Base-by-base conservation (phyloP, 1,140 invertebrate genomes). In the Acarapis woodi region DNA sequence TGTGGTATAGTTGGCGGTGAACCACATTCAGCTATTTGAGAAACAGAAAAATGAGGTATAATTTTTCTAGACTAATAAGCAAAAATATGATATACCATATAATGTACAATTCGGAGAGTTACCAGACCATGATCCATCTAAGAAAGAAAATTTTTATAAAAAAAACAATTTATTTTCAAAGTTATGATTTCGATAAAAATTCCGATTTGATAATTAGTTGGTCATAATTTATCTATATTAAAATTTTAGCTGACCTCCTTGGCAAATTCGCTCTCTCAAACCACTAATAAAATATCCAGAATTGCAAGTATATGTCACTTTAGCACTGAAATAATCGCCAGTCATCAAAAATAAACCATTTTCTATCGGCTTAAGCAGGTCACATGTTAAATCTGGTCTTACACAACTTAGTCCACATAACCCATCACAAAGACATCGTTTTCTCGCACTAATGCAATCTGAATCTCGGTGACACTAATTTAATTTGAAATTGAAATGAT, bases 401-500 rank as follows among this genome's bases (percentile, higher is more conserved):
- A 96, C 83, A 57, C 88, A 96, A 14, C 79, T 87, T 66, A 85
- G 73, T 18, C 87, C 88, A 52, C 88, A 96, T 3, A 74, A 66
- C 24, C 83, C 87, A 51, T 96, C 88, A 53, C 88, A 96, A 32
- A 88, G 62, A 52, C 88, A 96, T 50, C 79, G 77, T 57, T 90
- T 90, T 58, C 83, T 78, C 55, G 83, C 74, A 51, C 80, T 88
- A 54, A 87, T 88, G 56, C 88, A 96, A 51, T 94, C 83, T 49
- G 78, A 74, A 50, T 94, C 80, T 0, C 73, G 71, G 0, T 70
- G 78, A 53, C 88, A 96, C 53, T n/a, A n/a, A n/a, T n/a, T n/a
- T n/a, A n/a, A n/a, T n/a, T n/a, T n/a, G n/a, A n/a, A n/a, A n/a
- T n/a, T n/a, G n/a, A n/a, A n/a, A n/a, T n/a, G n/a, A n/a, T n/a